Percentiles rank a stretch among this genome's conserved stretches.
Conservation (phyloP, 2,113 vertebrate genomes). For the Hippoglossus stenolepis region DNA sequence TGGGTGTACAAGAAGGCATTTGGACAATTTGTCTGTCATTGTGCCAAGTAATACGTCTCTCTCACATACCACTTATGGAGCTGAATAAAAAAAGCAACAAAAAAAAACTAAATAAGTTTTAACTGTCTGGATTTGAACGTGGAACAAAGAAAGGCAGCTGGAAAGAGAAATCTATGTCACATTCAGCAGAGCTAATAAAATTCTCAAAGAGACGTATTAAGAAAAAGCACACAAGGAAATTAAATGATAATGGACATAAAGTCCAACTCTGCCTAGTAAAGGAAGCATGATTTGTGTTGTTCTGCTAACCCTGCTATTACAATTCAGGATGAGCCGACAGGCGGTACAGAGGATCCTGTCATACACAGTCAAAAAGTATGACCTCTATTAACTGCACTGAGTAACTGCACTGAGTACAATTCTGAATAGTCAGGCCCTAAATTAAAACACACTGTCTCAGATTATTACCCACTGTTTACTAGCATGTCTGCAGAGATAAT, state of each 20-base stretch:
- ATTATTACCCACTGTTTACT: constrained; percentile 16
- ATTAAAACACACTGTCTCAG: not conserved
- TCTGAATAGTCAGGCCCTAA: constrained; percentile 1
- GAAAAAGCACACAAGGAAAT: constrained; percentile 48
- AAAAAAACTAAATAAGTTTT: not conserved
- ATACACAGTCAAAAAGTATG: constrained; percentile 1
- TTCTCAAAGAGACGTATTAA: constrained; percentile 25
- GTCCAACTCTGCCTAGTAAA: constrained; percentile 16
- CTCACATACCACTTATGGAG: constrained; percentile 2
- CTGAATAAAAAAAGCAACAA: constrained; percentile 14
- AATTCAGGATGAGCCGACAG: constrained; percentile 10
- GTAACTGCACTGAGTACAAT: not conserved
- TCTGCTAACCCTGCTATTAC: constrained; percentile 24
- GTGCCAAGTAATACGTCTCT: not conserved
- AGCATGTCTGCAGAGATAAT: not conserved
- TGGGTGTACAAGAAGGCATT: not conserved
- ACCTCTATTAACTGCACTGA: constrained; percentile 29
- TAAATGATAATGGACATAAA: constrained; percentile 53
- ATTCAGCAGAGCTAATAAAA: constrained; percentile 34
- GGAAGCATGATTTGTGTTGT: constrained; percentile 25
- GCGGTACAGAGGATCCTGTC: constrained; percentile 22
- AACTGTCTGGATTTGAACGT: constrained; percentile 10
- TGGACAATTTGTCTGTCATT: constrained; percentile 13
- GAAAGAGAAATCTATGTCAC: constrained; percentile 15
- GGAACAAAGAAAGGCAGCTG: constrained; percentile 1